These are phyloP conservation scores for Euwallacea fornicatus DNA, from an alignment of 1,140 invertebrate species.

Conservation along the genomic window DNA sequence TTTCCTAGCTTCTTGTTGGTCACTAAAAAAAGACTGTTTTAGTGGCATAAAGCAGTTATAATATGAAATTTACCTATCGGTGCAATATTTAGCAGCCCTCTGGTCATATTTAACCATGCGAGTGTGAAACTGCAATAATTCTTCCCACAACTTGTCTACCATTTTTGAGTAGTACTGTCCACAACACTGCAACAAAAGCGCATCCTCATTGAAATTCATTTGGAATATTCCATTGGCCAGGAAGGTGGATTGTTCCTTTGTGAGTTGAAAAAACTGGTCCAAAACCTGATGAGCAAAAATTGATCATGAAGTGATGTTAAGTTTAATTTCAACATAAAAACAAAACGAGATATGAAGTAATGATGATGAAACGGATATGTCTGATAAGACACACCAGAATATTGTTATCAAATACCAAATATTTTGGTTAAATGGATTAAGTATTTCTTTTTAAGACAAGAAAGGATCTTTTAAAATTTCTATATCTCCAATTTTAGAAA, in stretches of 20 bases:
- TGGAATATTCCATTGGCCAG: conserved; percentile 47
- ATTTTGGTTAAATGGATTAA: no score
- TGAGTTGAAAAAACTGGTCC: conserved; percentile 40
- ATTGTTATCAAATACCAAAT: no score
- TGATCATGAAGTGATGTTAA: not conserved
- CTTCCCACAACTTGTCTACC: conserved; percentile 50
- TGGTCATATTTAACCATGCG: conserved; percentile 38
- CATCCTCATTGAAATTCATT: conserved; percentile 50
- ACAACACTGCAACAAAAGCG: conserved; percentile 47
- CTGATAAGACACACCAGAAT: no score
- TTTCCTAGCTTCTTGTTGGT: conserved; percentile 25
- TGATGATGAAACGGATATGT: no score
- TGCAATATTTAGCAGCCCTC: conserved; percentile 20
- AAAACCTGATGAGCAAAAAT: conserved; percentile 39
- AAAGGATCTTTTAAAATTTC: no score
- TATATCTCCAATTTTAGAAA: no score
- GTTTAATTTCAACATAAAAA: not conserved
- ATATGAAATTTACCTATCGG: conserved; percentile 14
- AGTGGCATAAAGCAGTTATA: not conserved
- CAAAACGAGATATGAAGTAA: not conserved
- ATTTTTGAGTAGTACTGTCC: conserved; percentile 47
- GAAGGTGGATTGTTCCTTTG: conserved; percentile 40
- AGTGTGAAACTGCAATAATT: conserved; percentile 38
- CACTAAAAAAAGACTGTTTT: not conserved
- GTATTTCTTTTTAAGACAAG: no score